These are phyloP conservation scores for Pristionchus exspectatus DNA, from an alignment of 2,888 invertebrate genomes.

Conservation along the genomic window DNA sequence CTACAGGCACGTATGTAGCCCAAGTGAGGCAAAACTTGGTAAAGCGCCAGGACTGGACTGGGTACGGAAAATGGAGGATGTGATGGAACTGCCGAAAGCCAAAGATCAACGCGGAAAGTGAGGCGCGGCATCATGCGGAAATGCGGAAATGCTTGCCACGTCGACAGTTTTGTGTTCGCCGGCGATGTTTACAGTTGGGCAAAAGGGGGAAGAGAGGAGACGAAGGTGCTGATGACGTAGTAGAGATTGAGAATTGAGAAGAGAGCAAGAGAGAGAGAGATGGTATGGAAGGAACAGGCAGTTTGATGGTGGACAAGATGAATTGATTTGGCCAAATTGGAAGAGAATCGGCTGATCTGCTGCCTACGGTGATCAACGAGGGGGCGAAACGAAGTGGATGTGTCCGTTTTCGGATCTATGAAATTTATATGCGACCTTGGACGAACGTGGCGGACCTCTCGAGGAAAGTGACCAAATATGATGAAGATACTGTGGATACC, in stretches of 20 bases:
- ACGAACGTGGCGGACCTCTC: too few species aligned
- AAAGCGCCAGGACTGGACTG: constrained; percentile 4
- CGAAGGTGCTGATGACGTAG: background rate
- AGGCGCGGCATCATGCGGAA: background rate
- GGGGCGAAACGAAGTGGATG: too few species aligned
- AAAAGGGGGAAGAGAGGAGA: background rate
- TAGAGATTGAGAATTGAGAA: background rate
- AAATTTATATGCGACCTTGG: too few species aligned
- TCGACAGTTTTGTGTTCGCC: background rate
- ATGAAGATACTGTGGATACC: too few species aligned
- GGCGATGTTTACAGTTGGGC: constrained; percentile 8
- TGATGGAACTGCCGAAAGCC: background rate
- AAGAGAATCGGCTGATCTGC: background rate
- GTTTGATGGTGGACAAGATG: background rate
- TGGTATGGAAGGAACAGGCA: constrained; percentile 7
- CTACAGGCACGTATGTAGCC: background rate
- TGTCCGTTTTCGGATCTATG: too few species aligned
- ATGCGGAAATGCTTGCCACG: background rate
- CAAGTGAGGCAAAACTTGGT: background rate
- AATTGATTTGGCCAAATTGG: background rate
- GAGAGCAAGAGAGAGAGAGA: background rate
- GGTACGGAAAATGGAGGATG: background rate
- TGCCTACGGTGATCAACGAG: too few species aligned
- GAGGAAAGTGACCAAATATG: too few species aligned
- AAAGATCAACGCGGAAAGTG: background rate